Conservation (phyloP, 1,140 invertebrate species). For the Penaeus vannamei region DNA sequence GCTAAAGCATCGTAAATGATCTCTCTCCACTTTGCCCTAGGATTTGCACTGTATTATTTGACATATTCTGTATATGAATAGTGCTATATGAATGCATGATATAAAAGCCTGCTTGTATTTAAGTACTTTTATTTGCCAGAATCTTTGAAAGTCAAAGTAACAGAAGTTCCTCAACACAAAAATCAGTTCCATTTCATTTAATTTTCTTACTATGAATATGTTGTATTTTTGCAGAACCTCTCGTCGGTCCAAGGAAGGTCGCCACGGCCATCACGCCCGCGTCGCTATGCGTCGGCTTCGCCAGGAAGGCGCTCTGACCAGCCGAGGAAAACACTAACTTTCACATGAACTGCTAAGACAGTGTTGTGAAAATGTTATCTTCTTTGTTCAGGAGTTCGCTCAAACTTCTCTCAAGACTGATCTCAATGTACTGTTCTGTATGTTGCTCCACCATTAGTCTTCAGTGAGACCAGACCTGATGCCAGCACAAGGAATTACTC, state of each 20-base stretch:
- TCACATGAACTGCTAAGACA: conserved; percentile 49
- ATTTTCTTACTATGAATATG: not conserved
- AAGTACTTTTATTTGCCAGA: too few relatives aligned
- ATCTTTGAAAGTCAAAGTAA: too few relatives aligned
- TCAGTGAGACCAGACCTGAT: too few relatives aligned
- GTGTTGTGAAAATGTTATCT: too few relatives aligned
- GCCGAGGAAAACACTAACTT: conserved; percentile 59
- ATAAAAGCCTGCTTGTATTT: too few relatives aligned
- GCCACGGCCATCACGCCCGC: conserved; percentile 47
- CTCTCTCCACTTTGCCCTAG: too few relatives aligned
- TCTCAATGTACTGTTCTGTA: not conserved
- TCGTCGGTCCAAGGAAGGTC: conserved; percentile 45
- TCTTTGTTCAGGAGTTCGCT: too few relatives aligned
- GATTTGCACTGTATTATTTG: too few relatives aligned
- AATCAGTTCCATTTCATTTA: not conserved
- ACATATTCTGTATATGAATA: too few relatives aligned
- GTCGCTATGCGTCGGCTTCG: conserved; percentile 56
- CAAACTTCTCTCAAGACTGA: too few relatives aligned
- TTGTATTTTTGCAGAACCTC: conserved; percentile 45
- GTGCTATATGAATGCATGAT: too few relatives aligned
- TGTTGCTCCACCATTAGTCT: not conserved
- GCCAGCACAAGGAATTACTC: not conserved
- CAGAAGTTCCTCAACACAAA: conserved; percentile 3
- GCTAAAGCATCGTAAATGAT: too few relatives aligned
- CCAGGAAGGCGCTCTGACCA: conserved; percentile 54